Percentiles rank a stretch among this genome's conserved stretches.
phyloP scores from a whole-genome alignment of 2,888 invertebrate species.

The Zygaena filipendulae region DNA sequence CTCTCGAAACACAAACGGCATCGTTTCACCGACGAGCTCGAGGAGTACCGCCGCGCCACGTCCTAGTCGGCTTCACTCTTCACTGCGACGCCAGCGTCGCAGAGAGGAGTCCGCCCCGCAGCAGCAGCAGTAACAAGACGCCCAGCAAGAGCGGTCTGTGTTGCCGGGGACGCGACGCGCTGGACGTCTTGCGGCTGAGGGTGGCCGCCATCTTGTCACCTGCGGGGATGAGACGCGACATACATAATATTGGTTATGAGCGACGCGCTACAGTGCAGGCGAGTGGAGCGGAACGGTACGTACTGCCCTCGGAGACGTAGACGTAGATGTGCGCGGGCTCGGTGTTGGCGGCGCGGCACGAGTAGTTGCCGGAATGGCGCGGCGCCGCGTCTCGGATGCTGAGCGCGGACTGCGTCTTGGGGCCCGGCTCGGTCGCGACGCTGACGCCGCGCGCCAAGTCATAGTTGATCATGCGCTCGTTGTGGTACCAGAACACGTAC shows the following conservation, averaged over 20 bases:
- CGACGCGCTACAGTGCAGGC: not conserved
- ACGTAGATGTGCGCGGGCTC: slow-evolving; percentile 90
- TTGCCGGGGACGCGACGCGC: not conserved
- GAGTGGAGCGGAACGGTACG: slow-evolving; percentile 21
- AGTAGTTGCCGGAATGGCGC: slow-evolving; percentile 91
- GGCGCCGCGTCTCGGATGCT: slow-evolving; percentile 82
- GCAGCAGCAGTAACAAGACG: too few species aligned
- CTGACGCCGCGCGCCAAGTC: slow-evolving; percentile 85
- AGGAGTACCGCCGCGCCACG: not conserved
- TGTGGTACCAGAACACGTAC: slow-evolving; percentile 96
- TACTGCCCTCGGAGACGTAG: slow-evolving; percentile 89
- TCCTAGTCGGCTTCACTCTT: too few species aligned
- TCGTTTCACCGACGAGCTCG: not conserved
- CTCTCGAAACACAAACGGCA: not conserved
- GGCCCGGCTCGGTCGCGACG: slow-evolving; percentile 86
- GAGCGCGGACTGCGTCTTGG: slow-evolving; percentile 86
- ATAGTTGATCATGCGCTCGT: slow-evolving; percentile 94
- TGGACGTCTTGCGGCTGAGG: slow-evolving; percentile 75
- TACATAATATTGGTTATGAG: not conserved
- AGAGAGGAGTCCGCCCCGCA: too few species aligned
- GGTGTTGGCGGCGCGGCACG: slow-evolving; percentile 90
- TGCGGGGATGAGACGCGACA: slow-evolving; percentile 30
- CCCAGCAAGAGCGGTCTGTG: too few species aligned
- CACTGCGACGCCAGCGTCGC: too few species aligned
- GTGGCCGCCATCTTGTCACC: slow-evolving; percentile 94